Percentiles rank a stretch among this genome's conserved stretches.
Evolutionary conservation across 2,113 vertebrate genomes (phyloP).

Genomic region (Atrichornis clamosus): DNA sequence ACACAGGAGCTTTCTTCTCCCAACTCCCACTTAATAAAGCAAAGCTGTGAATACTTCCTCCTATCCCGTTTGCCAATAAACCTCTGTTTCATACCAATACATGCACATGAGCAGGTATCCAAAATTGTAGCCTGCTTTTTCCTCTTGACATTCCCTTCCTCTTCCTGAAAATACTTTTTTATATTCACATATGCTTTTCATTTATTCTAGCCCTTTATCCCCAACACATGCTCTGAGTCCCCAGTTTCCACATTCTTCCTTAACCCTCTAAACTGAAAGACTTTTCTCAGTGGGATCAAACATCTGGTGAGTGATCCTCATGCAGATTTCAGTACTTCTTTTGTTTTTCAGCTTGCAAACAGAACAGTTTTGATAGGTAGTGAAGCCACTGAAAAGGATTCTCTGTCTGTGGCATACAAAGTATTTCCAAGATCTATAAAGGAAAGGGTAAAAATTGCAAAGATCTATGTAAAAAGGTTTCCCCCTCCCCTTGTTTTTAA

Average conservation of each 20-base stretch:
- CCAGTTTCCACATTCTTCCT: not conserved
- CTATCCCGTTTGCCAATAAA: not conserved
- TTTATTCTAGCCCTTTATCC: slow-evolving; percentile 9
- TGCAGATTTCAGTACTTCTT: not conserved
- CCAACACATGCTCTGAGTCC: rapidly evolving
- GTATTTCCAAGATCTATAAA: not conserved
- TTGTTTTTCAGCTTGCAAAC: not conserved
- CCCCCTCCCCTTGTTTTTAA: rapidly evolving
- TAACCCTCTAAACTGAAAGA: not conserved
- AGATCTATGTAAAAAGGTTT: not conserved
- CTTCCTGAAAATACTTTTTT: not conserved
- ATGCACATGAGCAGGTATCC: not conserved
- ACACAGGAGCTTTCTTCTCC: not conserved
- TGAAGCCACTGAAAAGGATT: not conserved
- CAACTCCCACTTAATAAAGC: not conserved
- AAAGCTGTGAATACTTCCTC: not conserved
- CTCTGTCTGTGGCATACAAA: not conserved
- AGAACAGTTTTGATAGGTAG: not conserved
- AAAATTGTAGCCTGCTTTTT: not conserved
- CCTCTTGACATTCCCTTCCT: not conserved
- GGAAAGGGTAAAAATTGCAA: not conserved
- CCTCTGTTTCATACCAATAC: not conserved
- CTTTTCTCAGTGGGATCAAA: slow-evolving; percentile 2
- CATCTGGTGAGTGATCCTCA: slow-evolving; percentile 1
- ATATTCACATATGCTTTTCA: slow-evolving; percentile 18